Base-by-base conservation (phyloP, 1,140 invertebrate genomes). In the Agrypnia vestita region DNA sequence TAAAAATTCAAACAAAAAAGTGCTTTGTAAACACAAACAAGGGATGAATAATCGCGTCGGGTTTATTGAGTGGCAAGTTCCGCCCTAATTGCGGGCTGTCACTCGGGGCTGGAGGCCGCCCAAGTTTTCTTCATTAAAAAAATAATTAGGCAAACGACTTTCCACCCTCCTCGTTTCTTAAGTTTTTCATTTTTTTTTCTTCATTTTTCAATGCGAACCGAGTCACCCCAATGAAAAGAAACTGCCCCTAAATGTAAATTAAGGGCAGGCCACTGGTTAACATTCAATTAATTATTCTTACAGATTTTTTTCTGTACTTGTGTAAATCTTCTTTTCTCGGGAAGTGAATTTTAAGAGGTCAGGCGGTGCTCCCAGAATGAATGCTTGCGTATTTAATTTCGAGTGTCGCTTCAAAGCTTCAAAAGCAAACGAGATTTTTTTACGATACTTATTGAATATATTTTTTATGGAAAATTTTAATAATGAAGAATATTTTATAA, bases 121-220 rank as follows among this genome's bases (percentile, higher is more conserved):
- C 51, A 55, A 76, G 76, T 79, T 82, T 79, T 75, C 76, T 82
- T 82, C 78, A 80, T 82, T 82, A 82, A 80, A 79, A 82, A 82
- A 82, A 73, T 82, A 82, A 82, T 82, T 82, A 82, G 78, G 76
- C 81, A 80, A 82, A 79, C 75, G 78, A 72, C 78, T 77, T 82
- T 47, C 73, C 35, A 61, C 76, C 21, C 71, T 78, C 56, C 17
- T 19, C 19, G 53, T 74, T 74, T 74, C 62, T 67, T 78, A 43
- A 35, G 15, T 71, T 71, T 61, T 76, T 46, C 15, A 47, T 75
- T 69, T 49, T 78, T 78, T 76, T 78, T 81, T 46, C 35, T 59
- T 43, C 44, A 15, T 11, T 67, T 76, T 75, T 46, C 59, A 49
- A 21, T 75, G 53, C 71, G 64, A 56, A 74, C 51, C 44, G 44